phyloP scores from a whole-genome alignment of 1,140 invertebrate genomes.

The Bicyclus anynana region DNA sequence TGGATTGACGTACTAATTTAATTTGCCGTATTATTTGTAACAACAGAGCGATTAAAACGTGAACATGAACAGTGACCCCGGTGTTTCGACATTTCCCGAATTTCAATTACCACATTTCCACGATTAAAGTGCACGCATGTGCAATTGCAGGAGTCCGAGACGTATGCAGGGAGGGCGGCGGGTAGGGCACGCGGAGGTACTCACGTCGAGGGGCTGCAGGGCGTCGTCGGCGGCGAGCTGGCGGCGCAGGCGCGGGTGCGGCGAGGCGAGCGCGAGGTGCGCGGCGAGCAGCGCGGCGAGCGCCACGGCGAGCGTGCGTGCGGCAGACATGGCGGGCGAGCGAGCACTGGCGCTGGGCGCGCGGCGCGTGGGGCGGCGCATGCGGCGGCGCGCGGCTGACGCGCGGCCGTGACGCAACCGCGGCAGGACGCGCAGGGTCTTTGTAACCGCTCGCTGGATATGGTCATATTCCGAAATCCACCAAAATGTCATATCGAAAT shows the following conservation, averaged over 20 bases:
- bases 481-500: too few relatives aligned
- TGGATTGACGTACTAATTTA: too few relatives aligned
- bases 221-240: slow-evolving; percentile 57
- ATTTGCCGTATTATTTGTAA: too few relatives aligned
- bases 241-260: slow-evolving; percentile 33
- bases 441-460: slow-evolving; percentile 25
- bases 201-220: slow-evolving; percentile 58
- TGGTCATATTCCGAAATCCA: too few relatives aligned
- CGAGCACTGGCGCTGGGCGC: slow-evolving; percentile 13
- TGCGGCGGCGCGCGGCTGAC: not conserved
- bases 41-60: too few relatives aligned
- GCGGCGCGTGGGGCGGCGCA: not conserved
- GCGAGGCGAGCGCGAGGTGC: slow-evolving; percentile 26
- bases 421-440: slow-evolving; percentile 18
- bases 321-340: slow-evolving; percentile 17
- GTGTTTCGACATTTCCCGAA: too few relatives aligned
- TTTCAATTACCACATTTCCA: too few relatives aligned
- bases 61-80: too few relatives aligned
- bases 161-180: not conserved
- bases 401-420: not conserved
- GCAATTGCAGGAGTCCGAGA: not conserved
- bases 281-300: slow-evolving; percentile 33
- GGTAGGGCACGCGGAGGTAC: not conserved
- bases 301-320: slow-evolving; percentile 34
- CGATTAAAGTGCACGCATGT: too few relatives aligned